Conservation (phyloP, 1,140 invertebrate genomes). For the Brachystomella parvula region DNA sequence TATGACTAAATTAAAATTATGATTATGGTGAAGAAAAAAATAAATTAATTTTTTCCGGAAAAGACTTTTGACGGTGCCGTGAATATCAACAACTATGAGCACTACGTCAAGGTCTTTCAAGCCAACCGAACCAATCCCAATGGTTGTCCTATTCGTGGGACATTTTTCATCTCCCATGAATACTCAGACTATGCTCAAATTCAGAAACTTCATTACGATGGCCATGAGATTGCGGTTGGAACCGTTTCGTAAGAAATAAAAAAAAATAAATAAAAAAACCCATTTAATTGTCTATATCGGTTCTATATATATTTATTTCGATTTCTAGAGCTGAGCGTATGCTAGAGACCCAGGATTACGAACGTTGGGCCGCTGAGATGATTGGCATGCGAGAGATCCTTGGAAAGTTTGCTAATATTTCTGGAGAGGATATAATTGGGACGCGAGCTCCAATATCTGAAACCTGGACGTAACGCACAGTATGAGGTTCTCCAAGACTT, state of each 20-base stretch:
- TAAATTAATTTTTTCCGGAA: too few relatives aligned
- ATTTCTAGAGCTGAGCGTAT: slow-evolving; percentile 60
- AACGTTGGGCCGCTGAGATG: slow-evolving; percentile 88
- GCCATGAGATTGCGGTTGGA: slow-evolving; percentile 85
- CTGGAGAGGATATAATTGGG: slow-evolving; percentile 70
- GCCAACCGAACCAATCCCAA: slow-evolving; percentile 75
- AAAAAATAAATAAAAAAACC: background rate
- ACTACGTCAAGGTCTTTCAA: slow-evolving; percentile 76
- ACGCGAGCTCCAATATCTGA: slow-evolving; percentile 82
- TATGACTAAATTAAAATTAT: too few relatives aligned
- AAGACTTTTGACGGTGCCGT: slow-evolving; percentile 88
- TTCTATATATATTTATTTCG: slow-evolving; percentile 25
- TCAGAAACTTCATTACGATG: slow-evolving; percentile 73
- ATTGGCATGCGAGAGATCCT: slow-evolving; percentile 85
- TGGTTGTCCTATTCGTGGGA: slow-evolving; percentile 78
- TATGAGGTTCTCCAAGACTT: slow-evolving; percentile 86
- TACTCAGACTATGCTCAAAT: slow-evolving; percentile 92
- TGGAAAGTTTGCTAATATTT: slow-evolving; percentile 70
- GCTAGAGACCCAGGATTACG: slow-evolving; percentile 75
- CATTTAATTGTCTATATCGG: background rate
- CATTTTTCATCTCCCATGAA: slow-evolving; percentile 90
- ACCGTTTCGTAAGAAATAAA: slow-evolving; percentile 64
- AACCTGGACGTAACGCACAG: slow-evolving; percentile 81
- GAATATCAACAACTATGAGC: slow-evolving; percentile 82
- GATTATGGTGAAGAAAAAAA: too few relatives aligned